Evolutionary conservation across 2,797 vertebrate species (phyloP), one percentile per base, ranked within the genome.

Genomic region (Chloroceryle amazona): DNA sequence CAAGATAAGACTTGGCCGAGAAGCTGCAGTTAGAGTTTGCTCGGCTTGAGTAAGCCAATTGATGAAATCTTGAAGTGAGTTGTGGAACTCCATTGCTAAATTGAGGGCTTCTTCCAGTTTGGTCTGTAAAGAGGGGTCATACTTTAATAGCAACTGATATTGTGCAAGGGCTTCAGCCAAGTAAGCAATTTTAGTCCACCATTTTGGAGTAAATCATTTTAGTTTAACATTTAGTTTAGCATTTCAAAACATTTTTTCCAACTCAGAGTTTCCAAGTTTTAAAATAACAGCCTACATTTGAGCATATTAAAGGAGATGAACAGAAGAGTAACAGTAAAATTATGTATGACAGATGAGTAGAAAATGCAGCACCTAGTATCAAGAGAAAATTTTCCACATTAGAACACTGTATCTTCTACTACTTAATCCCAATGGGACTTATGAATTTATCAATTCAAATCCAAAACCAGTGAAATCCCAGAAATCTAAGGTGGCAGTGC

Each of bases 41-140:
- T 99, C 99, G 4, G 99, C 99, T 85, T 99, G 99, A 46, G 99
- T 99, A 54, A 99, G 98, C 99, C 99, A 99, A 95, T 99, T 99
- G 98, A 99, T 99, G 97, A 99, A 99, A 98, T 99, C 99, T 97
- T 99, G 99, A 93, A 99, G 98, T 25, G 99, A 99, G 97, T 99
- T 99, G 97, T 99, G 99, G 98, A 99, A 99, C 90, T 99, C 99
- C 88, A 99, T 99, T 81, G 99, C 99, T 97, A 99, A 96, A 28
- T 82, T 98, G 93, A 99, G 98, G 13, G 99, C 99, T 96, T 99
- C 99, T 95, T 99, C 99, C 95, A 99, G 98, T 98, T 99, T 99
- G 87, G 98, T 97, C 99, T 99, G 97, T 15, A 94, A 96, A 97
- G 55, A 97, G 31, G 97, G 7, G 37, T 80, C 67, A 93, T 87